Base-by-base conservation (phyloP, 2,113 vertebrate species). In the Typhlomys cinereus region DNA sequence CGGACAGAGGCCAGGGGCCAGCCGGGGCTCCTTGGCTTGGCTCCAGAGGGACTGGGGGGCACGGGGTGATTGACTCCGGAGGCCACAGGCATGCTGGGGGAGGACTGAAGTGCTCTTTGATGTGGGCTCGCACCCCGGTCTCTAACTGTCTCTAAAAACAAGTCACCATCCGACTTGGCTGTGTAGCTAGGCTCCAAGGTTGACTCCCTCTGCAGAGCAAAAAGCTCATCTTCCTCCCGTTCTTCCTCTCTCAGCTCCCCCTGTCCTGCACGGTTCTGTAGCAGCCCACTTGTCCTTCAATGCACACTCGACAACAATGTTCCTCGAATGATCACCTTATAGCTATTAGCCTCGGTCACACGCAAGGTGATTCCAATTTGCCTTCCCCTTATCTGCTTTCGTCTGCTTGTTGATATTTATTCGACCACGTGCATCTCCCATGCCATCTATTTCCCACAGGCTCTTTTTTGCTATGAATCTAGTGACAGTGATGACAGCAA, bases 321-420 rank as follows among this genome's bases (percentile, higher is more conserved):
- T 76, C 25, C 76, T 80, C 83, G 70, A 93, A 75, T 80, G 2
- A 85, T 78, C n/a, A 59, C 44, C 80, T 80, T 27, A 69, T 67
- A 75, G 52, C 80, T 89, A 21, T 87, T 91, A 89, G 76, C 83
- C 36, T 95, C n/a, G 25, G 76, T 85, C 27, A 79, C 3, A 71
- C 66, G 78, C 92, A 41, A 87, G 70, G 39, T 1, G 31, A 71
- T 73, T 84, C 57, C 91, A 61, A 91, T 74, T 85, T 79, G 73
- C 66, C 73, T 66, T 69, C 76, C 69, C 34, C 39, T 91, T 88
- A 36, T 27, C n/a, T 94, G 79, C 18, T 34, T 94, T 91, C 23
- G 64, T 71, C 25, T 84, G 50, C 20, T 81, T 81, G 67, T 78
- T 81, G 69, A 70, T 64, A 48, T 78, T 83, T 67, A 59, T 86